These are phyloP conservation scores for Drosophila imparisetae DNA, from an alignment of 2,888 invertebrate genomes.

Conservation along the genomic window DNA sequence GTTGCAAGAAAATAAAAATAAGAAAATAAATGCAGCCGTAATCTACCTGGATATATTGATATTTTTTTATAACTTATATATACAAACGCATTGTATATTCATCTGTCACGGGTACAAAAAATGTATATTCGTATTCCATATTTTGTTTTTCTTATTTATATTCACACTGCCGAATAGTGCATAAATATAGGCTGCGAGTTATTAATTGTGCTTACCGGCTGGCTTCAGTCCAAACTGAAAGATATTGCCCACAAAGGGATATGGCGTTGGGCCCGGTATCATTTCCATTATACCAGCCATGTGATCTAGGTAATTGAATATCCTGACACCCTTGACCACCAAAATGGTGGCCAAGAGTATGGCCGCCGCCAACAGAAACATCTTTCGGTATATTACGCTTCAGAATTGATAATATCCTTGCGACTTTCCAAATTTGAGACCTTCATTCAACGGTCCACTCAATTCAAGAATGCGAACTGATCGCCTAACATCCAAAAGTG, in stretches of 20 bases:
- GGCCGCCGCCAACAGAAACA: slow-evolving; percentile 72
- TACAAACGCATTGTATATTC: neutral
- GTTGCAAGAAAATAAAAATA: slow-evolving; percentile 31
- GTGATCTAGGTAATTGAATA: slow-evolving; percentile 80
- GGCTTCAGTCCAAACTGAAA: slow-evolving; percentile 81
- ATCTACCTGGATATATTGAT: slow-evolving; percentile 4
- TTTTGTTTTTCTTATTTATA: neutral
- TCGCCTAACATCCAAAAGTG: slow-evolving; percentile 13
- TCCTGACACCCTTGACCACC: slow-evolving; percentile 75
- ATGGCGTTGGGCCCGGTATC: slow-evolving; percentile 81
- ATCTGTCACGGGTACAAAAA: neutral
- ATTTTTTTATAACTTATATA: slow-evolving; percentile 4
- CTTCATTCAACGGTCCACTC: slow-evolving; percentile 9
- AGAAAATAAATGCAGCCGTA: neutral
- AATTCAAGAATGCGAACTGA: slow-evolving; percentile 31
- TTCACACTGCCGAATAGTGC: slow-evolving; percentile 48
- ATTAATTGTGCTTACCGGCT: slow-evolving; percentile 66
- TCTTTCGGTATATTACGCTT: slow-evolving; percentile 24
- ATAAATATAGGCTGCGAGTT: slow-evolving; percentile 63
- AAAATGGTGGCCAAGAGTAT: slow-evolving; percentile 71
- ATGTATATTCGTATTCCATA: neutral
- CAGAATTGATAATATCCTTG: neutral
- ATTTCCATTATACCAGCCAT: slow-evolving; percentile 82
- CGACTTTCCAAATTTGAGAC: neutral
- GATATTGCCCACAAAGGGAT: slow-evolving; percentile 82